Evolutionary conservation across 2,888 invertebrate species (phyloP).

Genomic region (Lepidonotus clava): DNA sequence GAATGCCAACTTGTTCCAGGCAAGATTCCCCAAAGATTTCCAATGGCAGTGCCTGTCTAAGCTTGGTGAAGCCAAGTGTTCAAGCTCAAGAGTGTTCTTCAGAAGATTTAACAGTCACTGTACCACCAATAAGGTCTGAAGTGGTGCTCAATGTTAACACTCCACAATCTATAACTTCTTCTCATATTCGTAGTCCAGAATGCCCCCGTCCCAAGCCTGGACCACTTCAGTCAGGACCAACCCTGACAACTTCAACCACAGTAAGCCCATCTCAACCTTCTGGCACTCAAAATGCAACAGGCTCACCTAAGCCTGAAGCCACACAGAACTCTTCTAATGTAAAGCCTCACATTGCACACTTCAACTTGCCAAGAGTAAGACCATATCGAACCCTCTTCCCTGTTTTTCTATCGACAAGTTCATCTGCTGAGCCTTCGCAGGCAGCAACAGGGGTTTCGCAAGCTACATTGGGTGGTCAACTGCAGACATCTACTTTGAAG

Average conservation of each 20-base stretch:
- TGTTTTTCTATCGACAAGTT: not conserved
- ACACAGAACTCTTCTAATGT: not conserved
- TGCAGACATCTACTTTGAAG: not conserved
- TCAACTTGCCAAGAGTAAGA: not conserved
- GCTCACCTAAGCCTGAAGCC: not conserved
- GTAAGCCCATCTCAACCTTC: not conserved
- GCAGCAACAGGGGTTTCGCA: too few species aligned
- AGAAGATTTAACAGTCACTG: conserved; percentile 5
- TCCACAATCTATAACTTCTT: not conserved
- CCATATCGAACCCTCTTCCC: conserved; percentile 13
- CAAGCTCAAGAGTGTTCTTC: conserved; percentile 41
- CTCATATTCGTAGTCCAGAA: not conserved
- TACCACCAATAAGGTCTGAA: conserved; percentile 24
- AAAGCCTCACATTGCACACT: not conserved
- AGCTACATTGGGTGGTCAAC: not conserved
- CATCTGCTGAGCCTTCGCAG: not conserved
- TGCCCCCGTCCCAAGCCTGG: conserved; percentile 8
- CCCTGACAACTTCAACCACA: not conserved
- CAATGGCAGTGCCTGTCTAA: conserved; percentile 32
- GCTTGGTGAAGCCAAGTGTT: not conserved
- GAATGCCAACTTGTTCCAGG: not conserved
- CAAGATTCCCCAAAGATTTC: not conserved
- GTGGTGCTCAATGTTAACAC: conserved; percentile 4
- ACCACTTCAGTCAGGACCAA: conserved; percentile 2
- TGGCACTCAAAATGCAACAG: not conserved